Conservation (phyloP, 35 echinoderm and acorn worm genomes). For the Anneissia japonica region DNA sequence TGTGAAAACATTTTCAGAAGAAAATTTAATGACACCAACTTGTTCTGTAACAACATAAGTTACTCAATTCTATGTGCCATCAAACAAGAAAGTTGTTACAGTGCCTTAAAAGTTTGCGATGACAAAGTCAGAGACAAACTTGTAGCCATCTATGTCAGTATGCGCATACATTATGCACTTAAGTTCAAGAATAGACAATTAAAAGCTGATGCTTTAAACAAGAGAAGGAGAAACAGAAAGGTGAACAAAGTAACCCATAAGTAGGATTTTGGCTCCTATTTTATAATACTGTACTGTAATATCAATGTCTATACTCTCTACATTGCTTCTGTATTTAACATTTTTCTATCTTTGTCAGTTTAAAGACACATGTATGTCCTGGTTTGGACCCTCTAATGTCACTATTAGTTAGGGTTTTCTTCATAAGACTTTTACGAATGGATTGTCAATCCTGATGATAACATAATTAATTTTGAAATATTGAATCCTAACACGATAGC, state of each 20-base stretch:
- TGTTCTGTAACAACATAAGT: neutral
- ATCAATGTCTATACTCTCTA: no score
- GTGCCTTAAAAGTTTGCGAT: constrained; percentile 26
- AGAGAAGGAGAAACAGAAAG: constrained; percentile 25
- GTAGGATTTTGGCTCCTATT: no score
- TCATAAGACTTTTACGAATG: no score
- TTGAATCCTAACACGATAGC: no score
- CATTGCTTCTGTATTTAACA: no score
- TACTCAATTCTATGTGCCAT: neutral
- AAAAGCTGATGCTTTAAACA: constrained; percentile 12
- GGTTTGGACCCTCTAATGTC: no score
- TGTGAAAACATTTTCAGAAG: neutral
- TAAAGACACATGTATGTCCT: no score
- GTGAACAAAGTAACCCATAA: neutral
- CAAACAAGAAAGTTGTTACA: neutral
- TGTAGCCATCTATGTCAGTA: constrained; percentile 36
- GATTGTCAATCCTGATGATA: no score
- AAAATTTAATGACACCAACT: neutral
- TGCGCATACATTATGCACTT: constrained; percentile 47
- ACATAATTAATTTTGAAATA: no score
- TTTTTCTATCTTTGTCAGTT: no score
- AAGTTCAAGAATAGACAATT: constrained; percentile 44
- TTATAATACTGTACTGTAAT: no score
- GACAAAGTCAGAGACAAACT: constrained; percentile 25
- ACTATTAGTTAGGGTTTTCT: no score